Conservation (phyloP, 1,140 invertebrate species). For the Holcopasites calliopsidis region DNA sequence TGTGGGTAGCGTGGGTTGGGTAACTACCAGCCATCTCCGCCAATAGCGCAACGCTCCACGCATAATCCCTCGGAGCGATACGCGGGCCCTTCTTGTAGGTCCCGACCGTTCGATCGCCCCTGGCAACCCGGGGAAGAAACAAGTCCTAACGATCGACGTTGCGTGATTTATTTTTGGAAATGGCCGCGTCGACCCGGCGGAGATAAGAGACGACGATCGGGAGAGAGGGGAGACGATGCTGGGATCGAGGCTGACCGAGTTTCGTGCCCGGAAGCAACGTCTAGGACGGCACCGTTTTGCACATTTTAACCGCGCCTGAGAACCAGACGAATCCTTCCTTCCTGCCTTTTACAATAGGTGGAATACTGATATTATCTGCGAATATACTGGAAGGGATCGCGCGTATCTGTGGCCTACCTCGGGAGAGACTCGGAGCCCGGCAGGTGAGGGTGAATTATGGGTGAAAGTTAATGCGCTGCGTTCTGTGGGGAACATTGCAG, state of each 20-base stretch:
- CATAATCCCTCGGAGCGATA: slow-evolving; percentile 64
- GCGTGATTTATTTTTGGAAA: slow-evolving; percentile 73
- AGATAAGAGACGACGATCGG: slow-evolving; percentile 59
- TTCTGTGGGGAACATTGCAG: too few species aligned
- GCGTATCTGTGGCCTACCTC: background rate
- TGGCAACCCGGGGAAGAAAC: background rate
- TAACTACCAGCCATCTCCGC: slow-evolving; percentile 60
- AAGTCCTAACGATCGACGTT: slow-evolving; percentile 64
- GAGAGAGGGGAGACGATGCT: background rate
- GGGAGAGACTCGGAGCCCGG: background rate
- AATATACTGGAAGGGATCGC: background rate
- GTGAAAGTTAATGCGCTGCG: background rate
- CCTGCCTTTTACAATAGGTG: slow-evolving; percentile 25
- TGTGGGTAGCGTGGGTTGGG: slow-evolving; percentile 58
- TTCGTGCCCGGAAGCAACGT: slow-evolving; percentile 63
- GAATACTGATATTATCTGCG: slow-evolving; percentile 44
- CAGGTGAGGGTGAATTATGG: background rate
- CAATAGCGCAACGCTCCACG: slow-evolving; percentile 59
- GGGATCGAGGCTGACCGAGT: slow-evolving; percentile 3
- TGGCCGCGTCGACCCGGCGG: slow-evolving; percentile 28
- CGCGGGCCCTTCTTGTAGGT: slow-evolving; percentile 26
- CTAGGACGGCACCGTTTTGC: slow-evolving; percentile 60
- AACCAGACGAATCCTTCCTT: slow-evolving; percentile 59
- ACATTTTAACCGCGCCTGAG: slow-evolving; percentile 62
- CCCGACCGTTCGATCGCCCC: slow-evolving; percentile 18